These are phyloP conservation scores for Actinopyga echinites DNA, from an alignment of 53 echinoderm and acorn worm genomes.

Conservation along the genomic window DNA sequence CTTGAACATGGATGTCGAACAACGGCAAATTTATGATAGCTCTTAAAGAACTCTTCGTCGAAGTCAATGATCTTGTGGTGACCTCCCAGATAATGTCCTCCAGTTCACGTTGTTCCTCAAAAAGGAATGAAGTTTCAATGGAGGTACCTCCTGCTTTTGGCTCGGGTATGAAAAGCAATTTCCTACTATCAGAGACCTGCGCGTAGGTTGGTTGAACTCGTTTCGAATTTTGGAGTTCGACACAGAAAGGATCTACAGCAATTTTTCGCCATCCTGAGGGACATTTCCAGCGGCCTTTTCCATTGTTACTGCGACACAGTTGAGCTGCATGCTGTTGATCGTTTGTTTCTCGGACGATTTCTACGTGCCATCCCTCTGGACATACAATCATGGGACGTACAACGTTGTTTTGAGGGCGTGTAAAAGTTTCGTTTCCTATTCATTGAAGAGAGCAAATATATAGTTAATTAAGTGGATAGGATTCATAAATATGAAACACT, in stretches of 20 bases:
- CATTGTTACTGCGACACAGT: background rate
- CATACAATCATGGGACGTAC: background rate
- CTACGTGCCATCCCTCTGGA: background rate
- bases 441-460: too few relatives aligned
- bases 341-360: background rate
- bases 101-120: background rate
- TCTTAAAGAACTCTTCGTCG: slow-evolving; percentile 15
- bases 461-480: too few relatives aligned
- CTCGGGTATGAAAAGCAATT: slow-evolving; percentile 11
- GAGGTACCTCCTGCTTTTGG: background rate
- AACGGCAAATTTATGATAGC: slow-evolving; percentile 8
- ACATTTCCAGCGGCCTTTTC: background rate
- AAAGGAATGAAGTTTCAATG: slow-evolving; percentile 12
- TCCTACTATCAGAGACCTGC: background rate
- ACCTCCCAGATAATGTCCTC: background rate
- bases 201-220: background rate
- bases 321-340: background rate
- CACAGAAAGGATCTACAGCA: background rate
- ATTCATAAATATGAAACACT: too few relatives aligned
- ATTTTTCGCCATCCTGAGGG: background rate
- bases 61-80: background rate
- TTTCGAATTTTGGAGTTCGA: background rate
- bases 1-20: background rate
- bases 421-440: too few relatives aligned
- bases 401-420: background rate